These are phyloP conservation scores for Uropetala carovei DNA, from an alignment of 2,888 invertebrate species.

Conservation along the genomic window DNA sequence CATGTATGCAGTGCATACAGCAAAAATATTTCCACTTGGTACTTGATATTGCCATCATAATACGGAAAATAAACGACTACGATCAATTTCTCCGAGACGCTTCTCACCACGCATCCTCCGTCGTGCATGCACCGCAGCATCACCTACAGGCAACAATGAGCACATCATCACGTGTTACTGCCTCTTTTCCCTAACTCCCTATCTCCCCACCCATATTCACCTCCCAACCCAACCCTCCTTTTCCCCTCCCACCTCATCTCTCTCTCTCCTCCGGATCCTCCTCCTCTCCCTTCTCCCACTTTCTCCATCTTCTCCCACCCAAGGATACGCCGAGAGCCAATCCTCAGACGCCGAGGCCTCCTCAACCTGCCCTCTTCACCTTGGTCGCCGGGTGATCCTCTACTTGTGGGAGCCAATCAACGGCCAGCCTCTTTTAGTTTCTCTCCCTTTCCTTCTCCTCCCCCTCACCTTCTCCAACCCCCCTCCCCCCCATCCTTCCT, in stretches of 20 bases:
- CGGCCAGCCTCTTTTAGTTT: constrained; percentile 71
- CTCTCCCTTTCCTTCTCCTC: neutral
- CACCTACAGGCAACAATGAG: neutral
- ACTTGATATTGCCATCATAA: too few relatives aligned
- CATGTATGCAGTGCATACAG: too few relatives aligned
- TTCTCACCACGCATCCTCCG: neutral
- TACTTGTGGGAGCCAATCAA: constrained; percentile 59
- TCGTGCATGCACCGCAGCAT: neutral
- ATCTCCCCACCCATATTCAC: neutral
- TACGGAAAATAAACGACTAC: too few relatives aligned
- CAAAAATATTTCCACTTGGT: too few relatives aligned
- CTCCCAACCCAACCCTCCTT: neutral
- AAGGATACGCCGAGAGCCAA: constrained; percentile 26
- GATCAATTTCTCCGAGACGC: too few relatives aligned
- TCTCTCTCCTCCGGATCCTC: neutral
- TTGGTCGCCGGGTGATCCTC: constrained; percentile 59
- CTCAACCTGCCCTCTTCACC: constrained; percentile 62
- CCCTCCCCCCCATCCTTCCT: neutral
- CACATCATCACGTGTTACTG: neutral
- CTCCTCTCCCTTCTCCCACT: neutral
- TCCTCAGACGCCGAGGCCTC: constrained; percentile 37
- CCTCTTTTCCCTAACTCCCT: constrained; percentile 11
- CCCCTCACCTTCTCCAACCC: constrained; percentile 9
- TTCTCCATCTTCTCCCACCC: neutral
- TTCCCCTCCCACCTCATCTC: neutral